These are phyloP conservation scores for Brachypalpus laphriformis DNA, from an alignment of 2,888 invertebrate genomes.

Conservation along the genomic window DNA sequence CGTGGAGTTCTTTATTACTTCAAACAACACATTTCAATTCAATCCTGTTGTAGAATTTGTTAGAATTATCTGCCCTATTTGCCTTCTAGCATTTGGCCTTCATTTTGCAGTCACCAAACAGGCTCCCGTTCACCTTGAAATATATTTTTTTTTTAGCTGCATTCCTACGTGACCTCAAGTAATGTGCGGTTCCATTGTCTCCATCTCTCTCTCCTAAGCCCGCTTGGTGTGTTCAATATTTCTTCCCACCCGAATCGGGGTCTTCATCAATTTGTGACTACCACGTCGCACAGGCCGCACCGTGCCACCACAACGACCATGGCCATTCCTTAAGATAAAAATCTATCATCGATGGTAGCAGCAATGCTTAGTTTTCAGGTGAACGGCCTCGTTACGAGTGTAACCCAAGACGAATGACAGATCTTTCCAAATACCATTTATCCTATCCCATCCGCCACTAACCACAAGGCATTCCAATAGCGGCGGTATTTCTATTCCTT, in stretches of 20 bases:
- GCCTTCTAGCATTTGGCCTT: neutral
- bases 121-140: neutral
- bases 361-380: constrained; percentile 37
- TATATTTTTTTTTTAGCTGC: neutral
- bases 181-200: neutral
- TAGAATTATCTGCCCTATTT: too few species aligned
- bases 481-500: constrained; percentile 58
- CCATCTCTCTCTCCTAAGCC: neutral
- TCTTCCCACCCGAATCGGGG: constrained; percentile 43
- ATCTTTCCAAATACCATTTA: constrained; percentile 68
- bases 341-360: constrained; percentile 61
- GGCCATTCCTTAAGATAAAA: constrained; percentile 59
- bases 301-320: constrained; percentile 24
- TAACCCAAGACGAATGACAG: constrained; percentile 73
- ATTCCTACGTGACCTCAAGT: neutral
- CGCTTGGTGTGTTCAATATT: neutral
- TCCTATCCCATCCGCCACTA: constrained; percentile 43
- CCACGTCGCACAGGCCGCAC: neutral
- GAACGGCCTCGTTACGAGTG: constrained; percentile 69
- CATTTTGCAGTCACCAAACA: neutral
- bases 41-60: too few species aligned
- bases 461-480: constrained; percentile 58
- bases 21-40: too few species aligned
- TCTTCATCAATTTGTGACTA: constrained; percentile 44
- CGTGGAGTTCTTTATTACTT: too few species aligned